phyloP scores from a whole-genome alignment of 2,888 invertebrate species.

The Xestobium rufovillosum region DNA sequence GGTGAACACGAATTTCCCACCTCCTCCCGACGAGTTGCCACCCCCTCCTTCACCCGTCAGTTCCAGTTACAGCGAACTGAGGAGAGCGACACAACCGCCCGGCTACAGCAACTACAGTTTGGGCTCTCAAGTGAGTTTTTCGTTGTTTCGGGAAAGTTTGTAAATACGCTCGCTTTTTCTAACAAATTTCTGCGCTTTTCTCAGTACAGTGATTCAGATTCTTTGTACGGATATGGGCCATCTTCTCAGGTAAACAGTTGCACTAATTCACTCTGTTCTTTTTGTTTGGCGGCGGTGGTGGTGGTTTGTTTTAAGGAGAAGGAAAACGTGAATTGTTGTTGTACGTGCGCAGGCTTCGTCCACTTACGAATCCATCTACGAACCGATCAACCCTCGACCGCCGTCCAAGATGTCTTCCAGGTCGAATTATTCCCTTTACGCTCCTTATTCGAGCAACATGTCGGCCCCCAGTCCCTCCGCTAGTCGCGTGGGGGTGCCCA shows the following conservation, averaged over 20 bases:
- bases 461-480: slow-evolving; percentile 41
- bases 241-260: slow-evolving; percentile 42
- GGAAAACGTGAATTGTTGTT: too few species aligned
- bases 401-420: slow-evolving; percentile 60
- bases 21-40: slow-evolving; percentile 56
- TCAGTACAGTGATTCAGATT: slow-evolving; percentile 33
- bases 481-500: slow-evolving; percentile 44
- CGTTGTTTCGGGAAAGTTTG: slow-evolving; percentile 5
- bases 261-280: not conserved
- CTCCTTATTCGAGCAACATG: slow-evolving; percentile 48
- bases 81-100: slow-evolving; percentile 65
- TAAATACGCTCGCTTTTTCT: slow-evolving; percentile 1
- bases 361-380: slow-evolving; percentile 84
- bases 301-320: too few species aligned
- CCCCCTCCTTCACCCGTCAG: slow-evolving; percentile 86
- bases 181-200: slow-evolving; percentile 11
- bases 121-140: slow-evolving; percentile 53
- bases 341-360: slow-evolving; percentile 52
- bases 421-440: slow-evolving; percentile 61
- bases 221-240: slow-evolving; percentile 38
- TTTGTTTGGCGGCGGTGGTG: too few species aligned
- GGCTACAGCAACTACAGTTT: slow-evolving; percentile 55
- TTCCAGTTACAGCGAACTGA: slow-evolving; percentile 81
- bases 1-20: slow-evolving; percentile 43
- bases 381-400: slow-evolving; percentile 82